Percentiles rank a stretch among this genome's conserved stretches.
phyloP scores from a whole-genome alignment of 1,140 invertebrate genomes.

The Drosophila punjabiensis region DNA sequence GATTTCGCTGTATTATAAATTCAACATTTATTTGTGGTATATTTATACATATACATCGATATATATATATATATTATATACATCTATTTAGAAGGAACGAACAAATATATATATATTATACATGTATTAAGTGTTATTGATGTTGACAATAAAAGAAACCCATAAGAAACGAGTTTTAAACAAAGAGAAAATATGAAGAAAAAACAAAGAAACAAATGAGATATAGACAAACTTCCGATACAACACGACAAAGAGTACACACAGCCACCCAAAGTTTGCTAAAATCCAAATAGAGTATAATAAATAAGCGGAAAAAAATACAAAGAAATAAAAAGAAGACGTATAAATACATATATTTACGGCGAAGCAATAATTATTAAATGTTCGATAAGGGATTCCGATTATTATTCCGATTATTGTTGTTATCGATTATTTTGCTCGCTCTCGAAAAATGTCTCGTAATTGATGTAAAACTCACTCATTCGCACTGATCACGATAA shows the following conservation, averaged over 20 bases:
- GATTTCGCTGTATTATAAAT: slow-evolving; percentile 51
- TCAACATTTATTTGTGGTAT: slow-evolving; percentile 62
- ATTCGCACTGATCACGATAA: slow-evolving; percentile 30
- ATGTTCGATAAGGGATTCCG: slow-evolving; percentile 7
- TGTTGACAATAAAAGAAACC: slow-evolving; percentile 74
- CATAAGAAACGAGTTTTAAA: slow-evolving; percentile 64
- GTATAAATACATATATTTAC: slow-evolving; percentile 18
- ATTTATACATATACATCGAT: slow-evolving; percentile 65
- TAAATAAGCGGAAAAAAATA: slow-evolving; percentile 8
- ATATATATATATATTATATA: slow-evolving; percentile 43
- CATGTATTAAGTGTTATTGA: slow-evolving; percentile 74
- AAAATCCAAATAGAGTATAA: slow-evolving; percentile 9
- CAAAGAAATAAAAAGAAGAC: neutral
- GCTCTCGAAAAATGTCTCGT: slow-evolving; percentile 29
- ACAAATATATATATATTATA: slow-evolving; percentile 49
- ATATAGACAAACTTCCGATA: slow-evolving; percentile 27
- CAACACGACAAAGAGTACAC: slow-evolving; percentile 5
- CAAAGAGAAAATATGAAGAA: slow-evolving; percentile 1
- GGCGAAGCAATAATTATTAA: slow-evolving; percentile 28
- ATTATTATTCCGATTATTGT: slow-evolving; percentile 22
- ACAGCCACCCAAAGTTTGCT: slow-evolving; percentile 35
- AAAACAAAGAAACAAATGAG: slow-evolving; percentile 10
- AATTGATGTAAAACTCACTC: slow-evolving; percentile 28
- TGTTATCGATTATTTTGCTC: slow-evolving; percentile 22
- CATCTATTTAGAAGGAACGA: slow-evolving; percentile 40